Percentiles rank a stretch among this genome's conserved stretches.
phyloP scores from a whole-genome alignment of 2,113 vertebrate species.

The Ailuropoda melanoleuca region DNA sequence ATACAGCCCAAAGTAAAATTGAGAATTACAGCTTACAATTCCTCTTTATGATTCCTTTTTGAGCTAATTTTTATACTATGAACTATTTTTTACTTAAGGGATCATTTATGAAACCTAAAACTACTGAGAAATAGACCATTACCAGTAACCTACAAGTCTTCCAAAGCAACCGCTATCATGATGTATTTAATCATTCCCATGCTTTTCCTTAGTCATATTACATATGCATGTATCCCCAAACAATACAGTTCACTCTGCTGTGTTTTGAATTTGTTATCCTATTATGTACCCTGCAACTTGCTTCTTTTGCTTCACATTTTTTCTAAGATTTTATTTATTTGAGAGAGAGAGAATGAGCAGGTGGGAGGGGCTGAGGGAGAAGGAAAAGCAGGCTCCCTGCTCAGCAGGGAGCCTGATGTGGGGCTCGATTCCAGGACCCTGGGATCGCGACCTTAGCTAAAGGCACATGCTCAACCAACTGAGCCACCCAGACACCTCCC shows the following conservation, averaged over 20 bases:
- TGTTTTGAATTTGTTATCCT: neutral
- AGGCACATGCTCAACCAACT: neutral
- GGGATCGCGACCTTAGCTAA: neutral
- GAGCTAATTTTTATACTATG: neutral
- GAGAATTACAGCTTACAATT: neutral
- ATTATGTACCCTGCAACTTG: neutral
- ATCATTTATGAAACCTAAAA: neutral
- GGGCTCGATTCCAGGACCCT: neutral
- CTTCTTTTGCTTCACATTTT: neutral
- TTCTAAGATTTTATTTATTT: neutral
- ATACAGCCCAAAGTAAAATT: neutral
- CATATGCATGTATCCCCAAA: neutral
- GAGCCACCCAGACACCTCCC: neutral
- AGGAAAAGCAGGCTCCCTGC: neutral
- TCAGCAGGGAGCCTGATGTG: neutral
- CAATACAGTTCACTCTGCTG: neutral
- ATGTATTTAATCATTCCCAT: neutral
- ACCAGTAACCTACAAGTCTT: neutral
- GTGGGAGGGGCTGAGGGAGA: neutral
- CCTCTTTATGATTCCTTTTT: neutral
- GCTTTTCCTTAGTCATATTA: neutral
- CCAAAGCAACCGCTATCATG: neutral
- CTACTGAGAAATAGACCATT: neutral
- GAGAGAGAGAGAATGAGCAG: neutral
- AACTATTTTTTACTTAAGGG: neutral